Evolutionary conservation across 2,797 vertebrate species (phyloP), one percentile per base, ranked within the genome.

Genomic region (Fringilla coelebs): DNA sequence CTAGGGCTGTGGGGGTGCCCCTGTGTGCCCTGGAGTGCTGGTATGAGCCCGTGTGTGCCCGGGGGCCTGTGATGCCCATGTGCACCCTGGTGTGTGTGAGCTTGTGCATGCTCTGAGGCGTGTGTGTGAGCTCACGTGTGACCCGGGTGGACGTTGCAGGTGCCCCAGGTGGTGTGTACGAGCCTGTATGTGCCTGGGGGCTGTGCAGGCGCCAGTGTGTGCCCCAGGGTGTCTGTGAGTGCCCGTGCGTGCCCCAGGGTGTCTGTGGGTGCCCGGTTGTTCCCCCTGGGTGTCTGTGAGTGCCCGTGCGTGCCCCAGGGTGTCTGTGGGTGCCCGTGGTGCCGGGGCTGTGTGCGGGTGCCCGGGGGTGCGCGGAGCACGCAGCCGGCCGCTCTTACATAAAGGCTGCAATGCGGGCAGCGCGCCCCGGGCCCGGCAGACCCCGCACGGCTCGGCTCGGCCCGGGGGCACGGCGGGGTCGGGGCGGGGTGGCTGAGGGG

Each of bases 401-500:
- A 97, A 97, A 73, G 80, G 91, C 97, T 96, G 98, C 97, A 97
- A 72, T 97, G 97, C 98, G 88, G 90, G 68, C 46, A 77, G 54
- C 28, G 89, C 6, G 17, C 52, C 75, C 67, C 55, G 45, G 62
- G 63, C 74, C 78, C 66, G 85, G 40, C 48, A 89, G 74, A 84
- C 78, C 81, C 92, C 68, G 4, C 61, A 25, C 31, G 2, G 34
- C 21, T 38, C 68, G 7, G 54, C 26, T n/a, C 8, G 29, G 40
- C 25, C 48, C 9, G 21, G 31, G 60, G 41, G 8, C 60, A 55
- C 60, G 9, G 38, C 40, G 49, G 49, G n/a, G 32, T 13, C 12
- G 28, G 48, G 40, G 21, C 4, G 38, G 52, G 21, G 52, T 36
- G 41, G 40, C 36, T 11, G 49, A 18, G 54, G 43, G 25, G 29